Percentiles rank a stretch among this genome's conserved stretches.
phyloP scores from a whole-genome alignment of 1,140 invertebrate genomes.

The Chrysomallon squamiferum region DNA sequence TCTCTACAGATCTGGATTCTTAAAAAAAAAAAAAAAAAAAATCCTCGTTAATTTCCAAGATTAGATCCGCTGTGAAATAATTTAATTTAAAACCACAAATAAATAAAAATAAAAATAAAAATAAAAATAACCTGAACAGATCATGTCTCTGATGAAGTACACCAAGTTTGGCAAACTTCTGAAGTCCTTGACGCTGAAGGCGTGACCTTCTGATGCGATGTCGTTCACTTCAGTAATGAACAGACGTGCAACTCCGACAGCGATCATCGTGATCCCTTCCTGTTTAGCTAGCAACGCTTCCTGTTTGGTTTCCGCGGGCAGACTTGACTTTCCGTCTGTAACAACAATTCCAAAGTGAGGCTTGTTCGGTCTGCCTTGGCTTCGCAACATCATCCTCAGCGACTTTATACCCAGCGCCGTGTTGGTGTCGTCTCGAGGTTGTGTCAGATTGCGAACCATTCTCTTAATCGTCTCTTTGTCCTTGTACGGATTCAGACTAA shows the following conservation, averaged over 20 bases:
- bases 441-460: slow-evolving; percentile 19
- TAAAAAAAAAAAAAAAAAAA: background rate
- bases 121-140: slow-evolving; percentile 34
- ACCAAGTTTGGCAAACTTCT: slow-evolving; percentile 23
- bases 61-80: too few species aligned
- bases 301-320: slow-evolving; percentile 23
- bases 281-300: slow-evolving; percentile 22
- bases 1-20: background rate
- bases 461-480: slow-evolving; percentile 24
- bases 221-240: slow-evolving; percentile 34
- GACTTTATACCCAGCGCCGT: slow-evolving; percentile 41
- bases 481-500: slow-evolving; percentile 32
- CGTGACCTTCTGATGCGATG: slow-evolving; percentile 22
- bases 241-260: slow-evolving; percentile 37
- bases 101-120: background rate
- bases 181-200: slow-evolving; percentile 37
- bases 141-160: slow-evolving; percentile 25
- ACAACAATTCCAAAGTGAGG: slow-evolving; percentile 44
- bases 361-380: slow-evolving; percentile 27
- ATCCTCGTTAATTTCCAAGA: too few species aligned
- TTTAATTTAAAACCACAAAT: too few species aligned
- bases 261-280: slow-evolving; percentile 38
- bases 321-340: slow-evolving; percentile 42
- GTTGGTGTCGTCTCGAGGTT: slow-evolving; percentile 41
- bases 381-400: slow-evolving; percentile 32